These are phyloP conservation scores for Bolinopsis microptera DNA, from an alignment of 37 sponge, comb jelly and placozoan genomes.

Conservation along the genomic window DNA sequence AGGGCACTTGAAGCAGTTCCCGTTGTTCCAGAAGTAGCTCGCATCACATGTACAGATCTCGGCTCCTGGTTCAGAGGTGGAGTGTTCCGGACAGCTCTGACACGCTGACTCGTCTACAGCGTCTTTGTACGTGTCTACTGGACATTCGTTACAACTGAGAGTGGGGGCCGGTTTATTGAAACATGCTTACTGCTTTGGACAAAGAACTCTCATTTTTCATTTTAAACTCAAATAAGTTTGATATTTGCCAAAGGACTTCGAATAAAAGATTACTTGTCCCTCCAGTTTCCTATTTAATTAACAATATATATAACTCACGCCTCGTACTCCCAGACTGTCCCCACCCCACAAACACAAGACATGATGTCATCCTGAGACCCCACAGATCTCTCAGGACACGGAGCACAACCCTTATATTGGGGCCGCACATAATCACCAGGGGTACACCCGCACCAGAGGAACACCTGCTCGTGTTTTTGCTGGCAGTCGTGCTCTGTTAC, in stretches of 20 bases:
- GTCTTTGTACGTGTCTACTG: slow-evolving; percentile 1
- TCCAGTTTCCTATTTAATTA: no score
- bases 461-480: background rate
- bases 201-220: no score
- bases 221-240: no score
- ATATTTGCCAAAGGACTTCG: no score
- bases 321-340: background rate
- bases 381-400: background rate
- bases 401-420: background rate
- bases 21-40: background rate
- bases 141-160: slow-evolving; percentile 21
- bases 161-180: no score
- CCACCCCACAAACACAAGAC: background rate
- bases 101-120: background rate
- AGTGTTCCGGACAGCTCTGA: background rate
- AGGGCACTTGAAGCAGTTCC: background rate
- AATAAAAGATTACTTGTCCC: no score
- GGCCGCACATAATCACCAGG: background rate
- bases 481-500: background rate
- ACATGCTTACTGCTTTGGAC: no score
- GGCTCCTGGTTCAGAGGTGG: background rate
- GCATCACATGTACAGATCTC: background rate
- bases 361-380: background rate
- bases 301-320: background rate
- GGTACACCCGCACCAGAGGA: background rate